These are phyloP conservation scores for Zhengitettix transpicula DNA, from an alignment of 2,888 invertebrate species.

Conservation along the genomic window DNA sequence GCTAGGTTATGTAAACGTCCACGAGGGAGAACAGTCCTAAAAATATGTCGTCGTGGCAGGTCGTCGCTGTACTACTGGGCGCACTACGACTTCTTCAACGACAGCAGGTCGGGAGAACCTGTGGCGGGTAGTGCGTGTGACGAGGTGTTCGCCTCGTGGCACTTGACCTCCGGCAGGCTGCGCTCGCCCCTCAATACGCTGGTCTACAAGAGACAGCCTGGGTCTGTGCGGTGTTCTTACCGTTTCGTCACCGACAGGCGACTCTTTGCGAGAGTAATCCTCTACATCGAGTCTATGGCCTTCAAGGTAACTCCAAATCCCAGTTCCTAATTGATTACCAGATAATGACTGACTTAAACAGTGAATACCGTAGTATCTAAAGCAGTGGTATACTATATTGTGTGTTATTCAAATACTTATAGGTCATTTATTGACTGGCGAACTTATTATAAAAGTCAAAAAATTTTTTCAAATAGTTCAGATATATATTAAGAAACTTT, in stretches of 20 bases:
- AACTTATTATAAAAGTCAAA: no score
- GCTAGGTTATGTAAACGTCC: neutral
- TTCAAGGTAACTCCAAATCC: slow-evolving; percentile 43
- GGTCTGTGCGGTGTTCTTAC: slow-evolving; percentile 66
- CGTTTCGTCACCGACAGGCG: slow-evolving; percentile 70
- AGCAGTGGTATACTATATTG: no score
- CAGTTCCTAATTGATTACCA: no score
- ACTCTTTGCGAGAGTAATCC: slow-evolving; percentile 62
- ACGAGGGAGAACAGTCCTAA: neutral
- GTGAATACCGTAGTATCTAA: no score
- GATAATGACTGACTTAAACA: no score
- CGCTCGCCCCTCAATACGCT: slow-evolving; percentile 74
- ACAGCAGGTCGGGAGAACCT: slow-evolving; percentile 69
- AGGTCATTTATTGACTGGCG: no score
- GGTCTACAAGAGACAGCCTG: slow-evolving; percentile 63
- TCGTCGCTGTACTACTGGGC: slow-evolving; percentile 91
- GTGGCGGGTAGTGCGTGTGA: slow-evolving; percentile 71
- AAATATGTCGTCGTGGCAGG: slow-evolving; percentile 23
- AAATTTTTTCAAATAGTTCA: no score
- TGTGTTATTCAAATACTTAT: no score
- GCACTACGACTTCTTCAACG: slow-evolving; percentile 86
- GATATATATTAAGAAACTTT: no score
- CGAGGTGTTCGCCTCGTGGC: slow-evolving; percentile 76
- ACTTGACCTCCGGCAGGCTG: slow-evolving; percentile 53
- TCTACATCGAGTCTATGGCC: slow-evolving; percentile 59